A percentile compares a stretch with the other conserved stretches of the same genome.
Evolutionary conservation across 2,888 invertebrate genomes (phyloP).

Genomic region (Gastracanthus pulcherrimus): DNA sequence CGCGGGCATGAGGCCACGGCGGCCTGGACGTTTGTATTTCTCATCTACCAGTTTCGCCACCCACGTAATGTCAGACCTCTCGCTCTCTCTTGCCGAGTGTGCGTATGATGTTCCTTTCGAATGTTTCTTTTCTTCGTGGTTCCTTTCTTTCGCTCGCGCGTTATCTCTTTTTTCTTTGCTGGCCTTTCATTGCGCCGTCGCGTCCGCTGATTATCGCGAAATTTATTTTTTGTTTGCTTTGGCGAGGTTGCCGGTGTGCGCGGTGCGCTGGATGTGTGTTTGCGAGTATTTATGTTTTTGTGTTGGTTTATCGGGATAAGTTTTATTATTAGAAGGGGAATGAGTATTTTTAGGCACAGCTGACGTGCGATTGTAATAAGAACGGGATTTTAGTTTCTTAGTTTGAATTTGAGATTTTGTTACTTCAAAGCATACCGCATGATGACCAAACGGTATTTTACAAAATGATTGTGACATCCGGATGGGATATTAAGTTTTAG

Average conservation of each 20-base stretch:
- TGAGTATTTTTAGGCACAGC: background rate
- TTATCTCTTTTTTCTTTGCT: background rate
- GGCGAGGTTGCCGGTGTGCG: background rate
- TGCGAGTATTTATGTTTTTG: background rate
- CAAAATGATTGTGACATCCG: background rate
- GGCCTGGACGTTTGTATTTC: conserved; percentile 71
- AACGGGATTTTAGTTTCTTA: background rate
- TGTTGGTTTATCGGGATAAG: no score
- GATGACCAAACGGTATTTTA: background rate
- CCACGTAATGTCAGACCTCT: conserved; percentile 62
- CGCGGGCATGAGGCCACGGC: conserved; percentile 46
- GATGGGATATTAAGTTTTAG: background rate
- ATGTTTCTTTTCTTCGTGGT: background rate
- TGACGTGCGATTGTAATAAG: no score
- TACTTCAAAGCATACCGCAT: background rate
- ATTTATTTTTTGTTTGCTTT: background rate
- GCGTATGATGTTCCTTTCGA: background rate
- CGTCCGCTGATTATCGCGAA: no score
- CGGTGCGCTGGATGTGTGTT: no score
- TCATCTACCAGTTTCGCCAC: conserved; percentile 74
- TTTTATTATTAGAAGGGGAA: background rate
- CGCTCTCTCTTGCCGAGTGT: background rate
- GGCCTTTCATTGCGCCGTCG: no score
- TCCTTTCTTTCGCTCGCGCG: background rate
- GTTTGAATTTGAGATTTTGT: background rate